A percentile compares a stretch with the other conserved stretches of the same genome.
Evolutionary conservation across 2,113 vertebrate species (phyloP).

Genomic region (Otolemur garnettii): DNA sequence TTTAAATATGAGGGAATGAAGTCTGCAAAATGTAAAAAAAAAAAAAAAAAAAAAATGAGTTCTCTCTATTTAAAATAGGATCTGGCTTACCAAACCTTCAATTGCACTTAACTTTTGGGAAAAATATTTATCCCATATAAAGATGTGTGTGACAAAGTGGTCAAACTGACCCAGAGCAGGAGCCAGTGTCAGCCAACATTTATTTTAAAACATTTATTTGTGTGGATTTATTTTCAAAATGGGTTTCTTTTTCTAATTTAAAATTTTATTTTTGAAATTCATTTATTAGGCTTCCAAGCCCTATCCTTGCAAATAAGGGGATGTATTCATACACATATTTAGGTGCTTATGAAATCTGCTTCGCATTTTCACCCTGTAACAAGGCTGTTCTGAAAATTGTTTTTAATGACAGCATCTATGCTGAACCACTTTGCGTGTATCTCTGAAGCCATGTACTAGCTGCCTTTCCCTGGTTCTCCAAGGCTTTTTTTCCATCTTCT

Average conservation of each 20-base stretch:
- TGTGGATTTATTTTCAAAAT: neutral
- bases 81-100: constrained; percentile 4
- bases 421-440: neutral
- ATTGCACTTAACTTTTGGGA: constrained; percentile 40
- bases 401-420: constrained; percentile 20
- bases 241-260: constrained; percentile 40
- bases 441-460: neutral
- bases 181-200: neutral
- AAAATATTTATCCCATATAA: neutral
- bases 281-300: neutral
- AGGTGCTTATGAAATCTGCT: neutral
- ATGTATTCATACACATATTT: neutral
- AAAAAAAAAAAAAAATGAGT: neutral
- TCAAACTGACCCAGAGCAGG: neutral
- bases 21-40: neutral
- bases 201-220: neutral
- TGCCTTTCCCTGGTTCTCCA: neutral
- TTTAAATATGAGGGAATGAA: neutral
- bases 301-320: neutral
- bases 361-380: neutral
- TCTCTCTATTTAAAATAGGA: constrained; percentile 28
- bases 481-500: neutral
- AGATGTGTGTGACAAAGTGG: neutral
- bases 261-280: constrained; percentile 50
- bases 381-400: constrained; percentile 13